phyloP scores from a whole-genome alignment of 2,797 vertebrate genomes.

The Sus cebifrons region DNA sequence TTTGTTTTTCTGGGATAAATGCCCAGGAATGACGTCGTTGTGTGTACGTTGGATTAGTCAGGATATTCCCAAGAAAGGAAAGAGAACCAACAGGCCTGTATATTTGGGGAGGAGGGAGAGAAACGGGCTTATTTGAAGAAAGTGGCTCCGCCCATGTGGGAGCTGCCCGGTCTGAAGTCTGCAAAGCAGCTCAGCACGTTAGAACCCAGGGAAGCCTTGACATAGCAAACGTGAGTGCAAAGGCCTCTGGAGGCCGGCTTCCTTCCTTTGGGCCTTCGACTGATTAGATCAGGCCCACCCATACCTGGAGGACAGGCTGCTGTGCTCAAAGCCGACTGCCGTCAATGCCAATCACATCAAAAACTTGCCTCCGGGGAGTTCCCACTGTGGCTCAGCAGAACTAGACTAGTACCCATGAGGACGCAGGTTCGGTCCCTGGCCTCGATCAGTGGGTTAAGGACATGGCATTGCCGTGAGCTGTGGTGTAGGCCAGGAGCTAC shows the following conservation, averaged over 20 bases:
- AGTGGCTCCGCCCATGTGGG: background rate
- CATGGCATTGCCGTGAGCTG: too few relatives aligned
- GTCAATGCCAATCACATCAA: background rate
- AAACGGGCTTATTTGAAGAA: background rate
- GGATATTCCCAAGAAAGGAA: background rate
- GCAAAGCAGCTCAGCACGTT: background rate
- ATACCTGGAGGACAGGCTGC: too few relatives aligned
- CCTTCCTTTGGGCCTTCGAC: background rate
- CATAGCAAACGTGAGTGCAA: background rate
- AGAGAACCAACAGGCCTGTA: background rate
- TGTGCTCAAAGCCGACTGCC: background rate
- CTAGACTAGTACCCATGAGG: too few relatives aligned
- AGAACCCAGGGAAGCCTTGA: accelerated
- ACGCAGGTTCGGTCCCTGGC: too few relatives aligned
- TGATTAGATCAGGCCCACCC: background rate
- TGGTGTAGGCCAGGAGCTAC: too few relatives aligned
- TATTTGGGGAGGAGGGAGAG: background rate
- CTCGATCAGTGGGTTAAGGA: too few relatives aligned
- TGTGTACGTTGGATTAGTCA: too few relatives aligned
- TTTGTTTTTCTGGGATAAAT: background rate
- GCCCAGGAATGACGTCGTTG: too few relatives aligned
- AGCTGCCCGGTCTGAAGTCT: background rate
- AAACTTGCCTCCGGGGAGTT: background rate
- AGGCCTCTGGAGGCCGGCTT: too few relatives aligned
- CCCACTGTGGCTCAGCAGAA: too few relatives aligned